These are phyloP conservation scores for Glyphotaelius pellucidus DNA, from an alignment of 2,888 invertebrate genomes.

Conservation along the genomic window DNA sequence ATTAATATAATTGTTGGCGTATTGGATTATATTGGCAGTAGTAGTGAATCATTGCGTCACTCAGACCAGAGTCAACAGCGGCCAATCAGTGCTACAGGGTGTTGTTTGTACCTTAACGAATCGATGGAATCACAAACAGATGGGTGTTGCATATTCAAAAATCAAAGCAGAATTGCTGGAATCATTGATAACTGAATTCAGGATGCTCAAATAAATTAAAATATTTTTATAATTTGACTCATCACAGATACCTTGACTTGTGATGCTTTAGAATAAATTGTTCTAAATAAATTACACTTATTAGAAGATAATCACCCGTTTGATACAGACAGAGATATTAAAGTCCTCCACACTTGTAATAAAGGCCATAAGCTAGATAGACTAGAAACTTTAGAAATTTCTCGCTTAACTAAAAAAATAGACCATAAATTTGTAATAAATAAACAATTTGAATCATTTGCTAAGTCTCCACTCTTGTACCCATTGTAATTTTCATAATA, in stretches of 20 bases:
- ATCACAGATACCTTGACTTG: neutral
- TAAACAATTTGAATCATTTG: too few species aligned
- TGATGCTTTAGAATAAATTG: too few species aligned
- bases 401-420: too few species aligned
- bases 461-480: too few species aligned
- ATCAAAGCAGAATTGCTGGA: neutral
- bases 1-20: neutral
- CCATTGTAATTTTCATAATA: too few species aligned
- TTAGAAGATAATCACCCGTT: too few species aligned
- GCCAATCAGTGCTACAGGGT: neutral
- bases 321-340: too few species aligned
- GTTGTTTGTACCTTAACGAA: neutral
- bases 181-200: neutral
- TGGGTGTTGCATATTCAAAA: neutral
- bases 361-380: too few species aligned
- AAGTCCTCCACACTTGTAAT: too few species aligned
- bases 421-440: too few species aligned
- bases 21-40: neutral
- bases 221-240: neutral
- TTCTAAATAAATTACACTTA: too few species aligned
- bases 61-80: neutral
- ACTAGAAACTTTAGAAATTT: too few species aligned
- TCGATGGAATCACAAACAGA: neutral
- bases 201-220: neutral
- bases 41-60: neutral